Evolutionary conservation across 1,140 invertebrate genomes (phyloP), one percentile per base, ranked within the genome.

Genomic region (Rhagoletis zephyria): DNA sequence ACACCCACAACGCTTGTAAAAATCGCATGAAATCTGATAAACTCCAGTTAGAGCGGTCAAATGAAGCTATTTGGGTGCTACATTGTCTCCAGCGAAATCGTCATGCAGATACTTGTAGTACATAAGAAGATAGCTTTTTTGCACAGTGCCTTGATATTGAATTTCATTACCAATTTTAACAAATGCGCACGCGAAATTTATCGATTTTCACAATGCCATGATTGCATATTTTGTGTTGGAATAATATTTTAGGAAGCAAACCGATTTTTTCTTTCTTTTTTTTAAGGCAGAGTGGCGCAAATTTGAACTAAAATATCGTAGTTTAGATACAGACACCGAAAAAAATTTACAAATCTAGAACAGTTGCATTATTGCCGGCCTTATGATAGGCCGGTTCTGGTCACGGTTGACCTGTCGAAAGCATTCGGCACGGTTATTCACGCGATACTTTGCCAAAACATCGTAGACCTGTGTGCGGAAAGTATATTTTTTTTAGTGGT

Each of bases 1-100:
- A 81, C 74, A 81, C 74, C 74, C 74, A 81, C 74, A 81, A 81
- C 56, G 74, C 74, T 81, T 81, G 74, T 81, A 81, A 81, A 81
- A 81, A 81, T 81, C 74, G 74, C 74, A 81, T 81, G 74, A 81
- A 81, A 81, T 81, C 74, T 81, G 74, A 81, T 81, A 81, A 81
- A 81, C 74, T 81, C 10, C 51, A 81, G 74, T 59, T 56, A 81
- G 6, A 16, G 45, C 3, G 1, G 7, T 81, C 48, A 81, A 81
- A 81, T 81, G 74, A 81, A 81, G 74, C 74, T 81, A 81, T 81
- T 59, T 51, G 48, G 2, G 16, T 2, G 48, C 19, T 81, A 81
- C 74, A 81, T 81, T 81, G 74, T 81, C 74, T 81, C 56, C 48
- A 9, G n/a, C 48, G 48, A 59, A n/a, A 81, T 81, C 48, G 7